Base-by-base conservation (phyloP, 2,113 vertebrate genomes). In the Recurvirostra avosetta region DNA sequence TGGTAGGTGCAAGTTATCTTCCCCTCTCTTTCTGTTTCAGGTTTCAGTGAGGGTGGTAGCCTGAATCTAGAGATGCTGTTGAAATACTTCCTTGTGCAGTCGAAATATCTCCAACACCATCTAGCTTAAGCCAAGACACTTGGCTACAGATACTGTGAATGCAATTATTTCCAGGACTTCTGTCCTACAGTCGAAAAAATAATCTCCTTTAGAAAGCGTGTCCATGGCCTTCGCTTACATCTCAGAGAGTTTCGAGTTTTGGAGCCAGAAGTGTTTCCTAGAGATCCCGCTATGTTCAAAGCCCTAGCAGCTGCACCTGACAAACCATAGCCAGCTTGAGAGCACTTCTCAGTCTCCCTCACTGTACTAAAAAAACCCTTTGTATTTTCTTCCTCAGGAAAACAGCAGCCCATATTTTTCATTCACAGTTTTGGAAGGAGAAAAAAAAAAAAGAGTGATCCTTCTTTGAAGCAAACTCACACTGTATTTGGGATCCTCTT, bases 191-290 rank as follows among this genome's bases (percentile, higher is more conserved):
- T 70, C 74, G 67, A 92, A 95, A 92, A 95, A 81, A 68, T 90
- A 52, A 85, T 50, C 58, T 94, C 80, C 90, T 88, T 94, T 71
- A 91, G 72, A 90, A 97, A 94, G n/a, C 55, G 80, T 5, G 45
- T 62, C 49, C 89, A 53, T 16, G 38, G 74, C 78, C 80, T 82
- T 29, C 81, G 49, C 94, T 79, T 89, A 49, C 66, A 72, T 45
- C 80, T 94, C 62, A 10, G 12, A 78, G 62, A 88, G 70, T 94
- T 47, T 14, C 1, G 8, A 71, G 66, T 83, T 95, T 74, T 87
- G 89, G 70, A 91, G 83, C 36, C 84, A 96, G 67, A 85, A 91
- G 41, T 43, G 50, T 87, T 95, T 97, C 87, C 87, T 95, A 80
- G 85, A 94, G 70, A 80, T 91, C 71, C 27, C 0, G 0, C 59